A percentile compares a stretch with the other conserved stretches of the same genome.
Conservation (phyloP, 2,113 vertebrate species). For the Gymnorhina tibicen region DNA sequence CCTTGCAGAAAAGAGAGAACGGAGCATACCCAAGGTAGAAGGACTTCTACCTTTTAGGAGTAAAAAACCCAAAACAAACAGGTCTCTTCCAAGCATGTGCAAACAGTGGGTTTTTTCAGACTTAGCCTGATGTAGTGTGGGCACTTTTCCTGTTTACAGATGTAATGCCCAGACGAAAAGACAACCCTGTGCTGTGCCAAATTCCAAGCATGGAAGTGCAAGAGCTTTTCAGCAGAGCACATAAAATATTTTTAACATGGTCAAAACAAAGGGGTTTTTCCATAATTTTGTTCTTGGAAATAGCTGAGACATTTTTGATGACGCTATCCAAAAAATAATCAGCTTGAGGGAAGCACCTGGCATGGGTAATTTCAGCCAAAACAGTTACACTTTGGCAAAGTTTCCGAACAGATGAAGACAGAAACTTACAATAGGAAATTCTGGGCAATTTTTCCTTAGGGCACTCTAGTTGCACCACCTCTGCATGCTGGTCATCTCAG, state of each 20-base stretch:
- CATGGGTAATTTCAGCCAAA: conserved; percentile 1
- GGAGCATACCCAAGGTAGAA: background rate
- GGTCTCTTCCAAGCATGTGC: background rate
- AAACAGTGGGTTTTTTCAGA: background rate
- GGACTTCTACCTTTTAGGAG: background rate
- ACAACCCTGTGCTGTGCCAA: background rate
- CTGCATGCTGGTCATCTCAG: background rate
- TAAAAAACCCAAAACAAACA: background rate
- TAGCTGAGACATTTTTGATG: background rate
- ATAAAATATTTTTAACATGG: conserved; percentile 3
- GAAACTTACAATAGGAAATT: background rate
- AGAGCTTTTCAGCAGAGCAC: background rate
- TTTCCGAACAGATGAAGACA: conserved; percentile 3
- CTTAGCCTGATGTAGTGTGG: background rate
- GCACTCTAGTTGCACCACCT: background rate
- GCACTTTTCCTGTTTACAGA: conserved; percentile 11
- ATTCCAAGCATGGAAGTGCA: background rate
- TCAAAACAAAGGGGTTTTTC: background rate
- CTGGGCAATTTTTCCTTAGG: background rate
- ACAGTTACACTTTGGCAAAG: background rate
- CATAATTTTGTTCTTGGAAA: conserved; percentile 7
- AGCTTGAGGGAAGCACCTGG: conserved; percentile 34
- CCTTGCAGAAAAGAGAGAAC: background rate
- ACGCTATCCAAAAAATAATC: background rate
- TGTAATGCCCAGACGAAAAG: background rate